phyloP scores from a whole-genome alignment of 2,888 invertebrate genomes.

The Heliconius cydno region DNA sequence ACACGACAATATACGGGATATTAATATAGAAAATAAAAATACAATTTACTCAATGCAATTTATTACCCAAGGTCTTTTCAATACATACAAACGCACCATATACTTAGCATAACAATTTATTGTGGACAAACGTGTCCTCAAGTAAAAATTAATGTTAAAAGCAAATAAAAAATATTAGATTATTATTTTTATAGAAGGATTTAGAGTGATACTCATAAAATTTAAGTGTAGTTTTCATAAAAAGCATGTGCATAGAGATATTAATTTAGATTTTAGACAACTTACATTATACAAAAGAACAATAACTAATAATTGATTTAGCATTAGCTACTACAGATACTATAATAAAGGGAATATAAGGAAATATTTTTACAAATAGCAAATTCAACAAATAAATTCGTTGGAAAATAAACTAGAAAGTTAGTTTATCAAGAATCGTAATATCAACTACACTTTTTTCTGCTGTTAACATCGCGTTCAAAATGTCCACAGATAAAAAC shows the following conservation, averaged over 20 bases:
- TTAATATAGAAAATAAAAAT: constrained; percentile 34
- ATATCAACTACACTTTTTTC: constrained; percentile 34
- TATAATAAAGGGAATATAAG: constrained; percentile 33
- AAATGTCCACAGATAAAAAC: constrained; percentile 10
- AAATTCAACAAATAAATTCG: constrained; percentile 49
- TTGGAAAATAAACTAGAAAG: constrained; percentile 29
- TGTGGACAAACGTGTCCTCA: constrained; percentile 22
- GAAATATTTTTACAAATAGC: constrained; percentile 47
- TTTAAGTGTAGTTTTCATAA: constrained; percentile 29
- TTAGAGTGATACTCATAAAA: constrained; percentile 11
- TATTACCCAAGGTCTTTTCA: constrained; percentile 73
- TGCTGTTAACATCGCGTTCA: constrained; percentile 21
- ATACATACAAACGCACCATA: constrained; percentile 82
- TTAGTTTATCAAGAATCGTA: constrained; percentile 23
- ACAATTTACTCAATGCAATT: constrained; percentile 73
- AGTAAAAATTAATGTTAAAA: constrained; percentile 1
- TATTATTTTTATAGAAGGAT: constrained; percentile 1
- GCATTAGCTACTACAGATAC: constrained; percentile 38
- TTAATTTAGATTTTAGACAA: constrained; percentile 40
- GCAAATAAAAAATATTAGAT: not conserved
- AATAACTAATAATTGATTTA: constrained; percentile 48
- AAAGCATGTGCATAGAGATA: constrained; percentile 49
- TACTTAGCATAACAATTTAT: constrained; percentile 75
- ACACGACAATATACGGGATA: not conserved
- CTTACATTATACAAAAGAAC: constrained; percentile 43